phyloP scores from a whole-genome alignment of 2,113 vertebrate species.

The Lycocorax pyrrhopterus region DNA sequence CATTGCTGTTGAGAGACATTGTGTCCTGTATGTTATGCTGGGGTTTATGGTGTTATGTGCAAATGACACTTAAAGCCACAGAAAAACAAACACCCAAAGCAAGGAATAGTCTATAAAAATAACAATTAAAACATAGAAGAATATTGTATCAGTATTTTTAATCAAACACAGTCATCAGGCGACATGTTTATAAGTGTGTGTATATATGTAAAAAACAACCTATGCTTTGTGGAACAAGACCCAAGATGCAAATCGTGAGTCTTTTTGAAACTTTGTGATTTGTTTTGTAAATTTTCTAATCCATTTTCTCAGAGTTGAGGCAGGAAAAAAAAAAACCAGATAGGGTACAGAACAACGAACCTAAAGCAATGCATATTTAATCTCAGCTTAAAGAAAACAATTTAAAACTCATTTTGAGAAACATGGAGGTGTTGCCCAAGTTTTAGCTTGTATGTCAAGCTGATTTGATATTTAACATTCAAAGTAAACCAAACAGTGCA shows the following conservation, averaged over 20 bases:
- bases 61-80: background rate
- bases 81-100: background rate
- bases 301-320: background rate
- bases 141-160: background rate
- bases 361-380: background rate
- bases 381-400: background rate
- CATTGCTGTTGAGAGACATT: background rate
- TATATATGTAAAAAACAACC: background rate
- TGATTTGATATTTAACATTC: constrained; percentile 61
- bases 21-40: accelerated
- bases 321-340: background rate
- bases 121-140: background rate
- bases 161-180: background rate
- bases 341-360: background rate
- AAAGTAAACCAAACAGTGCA: constrained; percentile 40
- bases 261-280: background rate
- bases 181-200: accelerated
- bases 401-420: constrained; percentile 14
- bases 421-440: background rate
- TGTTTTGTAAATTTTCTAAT: background rate
- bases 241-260: background rate
- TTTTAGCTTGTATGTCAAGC: background rate
- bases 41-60: background rate
- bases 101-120: background rate
- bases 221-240: background rate